phyloP scores from a whole-genome alignment of 2,113 vertebrate species.

The Puffinus mauretanicus region DNA sequence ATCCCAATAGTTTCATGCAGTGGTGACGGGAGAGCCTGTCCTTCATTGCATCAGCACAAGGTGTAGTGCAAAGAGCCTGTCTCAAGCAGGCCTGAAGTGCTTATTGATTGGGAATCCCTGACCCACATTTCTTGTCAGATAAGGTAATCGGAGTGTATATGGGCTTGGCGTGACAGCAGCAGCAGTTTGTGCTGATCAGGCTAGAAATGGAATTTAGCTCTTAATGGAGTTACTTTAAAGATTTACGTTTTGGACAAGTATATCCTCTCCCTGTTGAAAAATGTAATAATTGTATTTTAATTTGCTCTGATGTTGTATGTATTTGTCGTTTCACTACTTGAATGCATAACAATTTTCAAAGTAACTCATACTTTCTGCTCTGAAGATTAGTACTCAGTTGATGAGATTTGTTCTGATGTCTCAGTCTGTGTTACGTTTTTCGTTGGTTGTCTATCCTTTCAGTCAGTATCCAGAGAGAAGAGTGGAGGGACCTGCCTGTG shows the following conservation, averaged over 20 bases:
- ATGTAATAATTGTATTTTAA: background rate
- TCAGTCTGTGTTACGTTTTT: background rate
- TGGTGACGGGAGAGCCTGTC: background rate
- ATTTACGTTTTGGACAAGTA: background rate
- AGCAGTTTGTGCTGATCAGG: background rate
- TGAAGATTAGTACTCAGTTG: background rate
- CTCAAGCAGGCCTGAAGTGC: background rate
- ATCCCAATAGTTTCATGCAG: background rate
- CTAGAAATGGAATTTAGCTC: background rate
- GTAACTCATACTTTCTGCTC: background rate
- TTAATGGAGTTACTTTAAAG: background rate
- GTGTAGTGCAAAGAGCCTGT: background rate
- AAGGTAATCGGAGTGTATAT: background rate
- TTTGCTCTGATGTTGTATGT: background rate
- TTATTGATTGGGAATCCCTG: background rate
- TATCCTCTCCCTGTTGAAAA: background rate
- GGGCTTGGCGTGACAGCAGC: background rate
- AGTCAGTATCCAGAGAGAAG: background rate
- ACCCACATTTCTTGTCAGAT: background rate
- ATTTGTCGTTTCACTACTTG: background rate
- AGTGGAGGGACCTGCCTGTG: rapidly evolving
- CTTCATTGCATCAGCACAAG: rapidly evolving
- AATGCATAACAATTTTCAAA: background rate
- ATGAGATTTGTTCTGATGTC: background rate
- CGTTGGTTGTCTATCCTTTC: background rate